Evolutionary conservation across 2,113 vertebrate species (phyloP).

Genomic region (Myotis yumanensis): DNA sequence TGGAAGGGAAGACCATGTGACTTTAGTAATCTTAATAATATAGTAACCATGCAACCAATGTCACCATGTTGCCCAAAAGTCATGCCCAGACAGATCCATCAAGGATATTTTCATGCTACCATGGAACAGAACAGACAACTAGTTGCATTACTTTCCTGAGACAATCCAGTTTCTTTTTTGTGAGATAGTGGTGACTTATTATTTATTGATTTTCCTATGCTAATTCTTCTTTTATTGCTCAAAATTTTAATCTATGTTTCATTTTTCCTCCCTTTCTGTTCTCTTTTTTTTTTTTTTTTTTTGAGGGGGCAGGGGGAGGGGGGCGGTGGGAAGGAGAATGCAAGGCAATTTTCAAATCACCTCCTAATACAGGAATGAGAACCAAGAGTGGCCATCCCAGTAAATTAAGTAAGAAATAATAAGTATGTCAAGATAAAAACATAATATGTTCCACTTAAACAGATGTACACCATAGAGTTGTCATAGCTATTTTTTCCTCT

Average conservation of each 20-base stretch:
- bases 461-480: neutral
- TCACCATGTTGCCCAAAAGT: neutral
- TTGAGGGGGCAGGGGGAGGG: too few species aligned
- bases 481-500: neutral
- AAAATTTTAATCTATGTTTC: neutral
- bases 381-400: neutral
- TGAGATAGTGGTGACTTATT: neutral
- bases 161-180: neutral
- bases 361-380: neutral
- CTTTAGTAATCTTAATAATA: neutral
- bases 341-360: neutral
- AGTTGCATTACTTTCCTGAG: neutral
- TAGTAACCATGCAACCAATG: neutral
- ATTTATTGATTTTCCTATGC: neutral
- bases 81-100: neutral
- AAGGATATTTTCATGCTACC: neutral
- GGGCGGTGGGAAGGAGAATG: neutral
- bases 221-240: constrained; percentile 17
- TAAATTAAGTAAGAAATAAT: neutral
- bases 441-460: neutral
- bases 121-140: neutral
- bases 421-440: neutral
- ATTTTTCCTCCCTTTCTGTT: neutral
- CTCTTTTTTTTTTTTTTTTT: too few species aligned
- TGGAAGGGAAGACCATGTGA: neutral